Base-by-base conservation (phyloP, 2,888 invertebrate species). In the Dysmachus trigonus region DNA sequence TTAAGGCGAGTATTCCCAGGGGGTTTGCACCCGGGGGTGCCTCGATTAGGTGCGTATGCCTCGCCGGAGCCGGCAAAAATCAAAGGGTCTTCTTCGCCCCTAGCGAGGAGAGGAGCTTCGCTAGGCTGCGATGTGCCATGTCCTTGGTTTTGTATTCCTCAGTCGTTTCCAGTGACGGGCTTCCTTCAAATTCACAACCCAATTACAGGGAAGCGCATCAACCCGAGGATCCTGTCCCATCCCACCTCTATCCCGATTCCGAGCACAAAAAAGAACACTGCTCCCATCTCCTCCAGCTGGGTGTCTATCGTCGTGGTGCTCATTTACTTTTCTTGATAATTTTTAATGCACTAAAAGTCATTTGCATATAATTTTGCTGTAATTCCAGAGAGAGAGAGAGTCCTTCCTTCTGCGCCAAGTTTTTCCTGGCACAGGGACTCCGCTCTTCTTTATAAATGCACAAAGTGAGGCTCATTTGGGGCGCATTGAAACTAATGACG, bases 321-420 rank as follows among this genome's bases (percentile, higher is more conserved):
- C 83, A 83, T 83, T 83, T 72, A 72, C 38, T 41, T 83, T 83
- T 41, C 72, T 83, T 83, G 83, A 83, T 83, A 83, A 83, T 83
- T 83, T 83, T 83, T 83, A 83, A 83, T 83, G 83, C 83, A 83
- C 83, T 83, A 72, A 72, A 83, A 83, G 83, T 83, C 83, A 83
- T 83, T 83, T 83, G 83, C 83, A 83, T 83, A 72, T 83, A 83
- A 83, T 83, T 83, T 83, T 51, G 22, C 83, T 72, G 27, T 51
- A 83, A 83, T 83, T 83, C 72, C 83, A 38, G 35, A 41, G 38
- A 41, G 38, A 41, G n/a, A n/a, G n/a, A 22, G 38, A 71, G 83
- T 31, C 83, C 72, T 72, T 72, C 71, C 83, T 83, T 83, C 83
- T 41, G 38, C 41, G 10, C n/a, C 41, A n/a, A 72, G 38, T 71